These are phyloP conservation scores for Eustalomyia histrio DNA, from an alignment of 2,888 invertebrate species.

Conservation along the genomic window DNA sequence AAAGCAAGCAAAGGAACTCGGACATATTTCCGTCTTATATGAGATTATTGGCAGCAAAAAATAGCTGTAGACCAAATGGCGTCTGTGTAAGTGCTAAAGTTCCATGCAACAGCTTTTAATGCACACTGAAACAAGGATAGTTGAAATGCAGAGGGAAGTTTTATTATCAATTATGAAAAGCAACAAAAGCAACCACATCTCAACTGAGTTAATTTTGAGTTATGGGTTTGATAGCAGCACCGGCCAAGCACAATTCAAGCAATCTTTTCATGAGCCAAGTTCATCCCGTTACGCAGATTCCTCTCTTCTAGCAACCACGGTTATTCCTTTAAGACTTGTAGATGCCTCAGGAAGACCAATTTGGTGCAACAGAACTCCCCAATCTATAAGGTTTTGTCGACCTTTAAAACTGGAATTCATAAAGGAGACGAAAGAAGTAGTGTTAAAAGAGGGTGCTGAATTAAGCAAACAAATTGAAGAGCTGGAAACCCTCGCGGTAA, in stretches of 20 bases:
- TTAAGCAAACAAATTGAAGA: conserved; percentile 29
- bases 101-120: conserved; percentile 21
- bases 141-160: no score
- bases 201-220: no score
- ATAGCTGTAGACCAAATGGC: conserved; percentile 24
- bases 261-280: conserved; percentile 26
- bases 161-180: no score
- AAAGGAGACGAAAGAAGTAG: no score
- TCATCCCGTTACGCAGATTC: conserved; percentile 17
- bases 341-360: conserved; percentile 17
- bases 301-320: conserved; percentile 28
- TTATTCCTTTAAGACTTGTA: conserved; percentile 31
- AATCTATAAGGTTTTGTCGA: no score
- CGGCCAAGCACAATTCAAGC: no score
- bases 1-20: no score
- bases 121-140: conserved; percentile 27
- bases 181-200: no score
- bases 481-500: conserved; percentile 7
- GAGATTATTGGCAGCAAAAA: no score
- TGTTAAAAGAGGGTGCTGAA: conserved; percentile 27
- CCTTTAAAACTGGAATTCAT: no score
- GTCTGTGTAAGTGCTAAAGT: conserved; percentile 23
- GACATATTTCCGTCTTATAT: no score
- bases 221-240: no score
- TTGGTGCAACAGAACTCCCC: conserved; percentile 38